Evolutionary conservation across 2,888 invertebrate genomes (phyloP), one percentile per base, ranked within the genome.

Genomic region (Epistrophe grossulariae): DNA sequence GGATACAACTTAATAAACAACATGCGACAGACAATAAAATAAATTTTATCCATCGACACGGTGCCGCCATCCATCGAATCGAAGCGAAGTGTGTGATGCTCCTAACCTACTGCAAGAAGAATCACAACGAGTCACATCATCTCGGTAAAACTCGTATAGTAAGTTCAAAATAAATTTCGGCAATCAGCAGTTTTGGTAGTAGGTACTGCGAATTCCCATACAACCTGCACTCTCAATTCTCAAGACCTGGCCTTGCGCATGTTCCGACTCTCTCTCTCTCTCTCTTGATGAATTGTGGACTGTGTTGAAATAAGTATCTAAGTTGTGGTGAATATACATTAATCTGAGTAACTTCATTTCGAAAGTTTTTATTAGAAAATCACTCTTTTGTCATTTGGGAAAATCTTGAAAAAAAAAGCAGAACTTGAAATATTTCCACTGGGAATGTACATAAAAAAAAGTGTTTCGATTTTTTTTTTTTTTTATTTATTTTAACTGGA

Each of bases 1-100:
- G 43, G 64, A 64, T 45, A 64, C 45, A 64, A 64, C 64, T 64
- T 64, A 64, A 45, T 64, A 64, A 64, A 64, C 64, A 64, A 45
- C 43, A 64, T 45, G 45, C 64, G 64, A 64, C 64, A 64, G 43
- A 64, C 64, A 45, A 64, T 64, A 64, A 64, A 64, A 64, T 64
- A 64, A 64, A 64, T 45, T 64, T 24, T 17, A 64, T 31, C 64
- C 64, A 64, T 64, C 31, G 64, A 64, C 24, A 24, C 64, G 45
- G 40, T 43, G 43, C 38, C 62, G 24, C 4, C 24, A 24, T 24
- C n/a, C n/a, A n/a, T n/a, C n/a, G n/a, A n/a, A n/a, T n/a, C 40
- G 35, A 62, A 62, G 24, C 43, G 9, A 43, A 62, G 15, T 62
- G 24, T 62, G 40, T 24, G n/a, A n/a, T n/a, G 62, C 24, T 62